These are phyloP conservation scores for Microtus oregoni DNA, from an alignment of 2,113 vertebrate genomes.

Conservation along the genomic window DNA sequence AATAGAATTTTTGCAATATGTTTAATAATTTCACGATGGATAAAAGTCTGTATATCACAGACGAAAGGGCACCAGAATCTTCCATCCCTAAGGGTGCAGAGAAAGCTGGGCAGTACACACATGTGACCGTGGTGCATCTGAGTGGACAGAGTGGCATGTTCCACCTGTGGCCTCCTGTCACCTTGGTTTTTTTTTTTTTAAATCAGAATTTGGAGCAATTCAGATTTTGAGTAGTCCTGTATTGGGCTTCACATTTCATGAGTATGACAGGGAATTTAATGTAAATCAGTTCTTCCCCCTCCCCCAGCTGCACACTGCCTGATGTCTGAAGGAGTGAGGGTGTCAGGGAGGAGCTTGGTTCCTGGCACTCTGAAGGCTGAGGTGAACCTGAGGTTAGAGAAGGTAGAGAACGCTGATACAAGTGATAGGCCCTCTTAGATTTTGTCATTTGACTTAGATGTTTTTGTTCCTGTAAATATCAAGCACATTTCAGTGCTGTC, in stretches of 20 bases:
- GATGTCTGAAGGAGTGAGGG: not conserved
- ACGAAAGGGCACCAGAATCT: not conserved
- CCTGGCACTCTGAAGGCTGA: not conserved
- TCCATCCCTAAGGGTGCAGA: not conserved
- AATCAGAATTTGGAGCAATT: not conserved
- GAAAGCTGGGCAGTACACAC: too few species aligned
- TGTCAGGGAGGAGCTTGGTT: not conserved
- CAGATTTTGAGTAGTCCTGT: not conserved
- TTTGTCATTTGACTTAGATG: not conserved
- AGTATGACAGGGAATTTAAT: not conserved
- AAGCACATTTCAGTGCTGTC: not conserved
- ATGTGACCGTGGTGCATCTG: not conserved
- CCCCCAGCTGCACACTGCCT: not conserved
- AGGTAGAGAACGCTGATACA: not conserved
- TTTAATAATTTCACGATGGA: not conserved
- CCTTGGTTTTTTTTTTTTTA: not conserved
- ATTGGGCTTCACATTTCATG: not conserved
- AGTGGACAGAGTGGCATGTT: not conserved
- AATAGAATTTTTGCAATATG: not conserved
- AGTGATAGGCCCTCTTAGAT: not conserved
- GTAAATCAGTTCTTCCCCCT: not conserved
- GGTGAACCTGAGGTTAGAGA: not conserved
- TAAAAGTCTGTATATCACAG: not conserved
- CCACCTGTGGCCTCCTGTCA: not conserved
- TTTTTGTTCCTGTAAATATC: conserved; percentile 6